A percentile compares a stretch with the other conserved stretches of the same genome.
These are phyloP conservation scores for Vulpes ferrilata DNA, from an alignment of 2,113 vertebrate genomes.

Conservation along the genomic window DNA sequence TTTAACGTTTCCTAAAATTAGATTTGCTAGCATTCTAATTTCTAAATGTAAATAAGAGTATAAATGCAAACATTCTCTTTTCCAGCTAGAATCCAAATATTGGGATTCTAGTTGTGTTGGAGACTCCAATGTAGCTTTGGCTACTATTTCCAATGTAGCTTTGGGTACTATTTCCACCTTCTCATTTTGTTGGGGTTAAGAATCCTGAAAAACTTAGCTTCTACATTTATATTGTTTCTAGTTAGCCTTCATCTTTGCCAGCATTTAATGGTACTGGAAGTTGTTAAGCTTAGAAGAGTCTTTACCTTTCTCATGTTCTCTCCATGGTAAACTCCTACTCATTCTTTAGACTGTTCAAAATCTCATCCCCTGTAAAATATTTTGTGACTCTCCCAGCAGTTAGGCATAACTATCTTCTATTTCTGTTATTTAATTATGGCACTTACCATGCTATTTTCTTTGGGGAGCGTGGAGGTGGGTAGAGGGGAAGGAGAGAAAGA, in stretches of 20 bases:
- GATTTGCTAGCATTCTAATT: conserved; percentile 40
- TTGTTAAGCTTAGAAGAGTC: conserved; percentile 4
- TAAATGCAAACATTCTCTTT: conserved; percentile 48
- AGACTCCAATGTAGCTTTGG: background rate
- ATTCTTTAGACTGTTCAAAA: conserved; percentile 6
- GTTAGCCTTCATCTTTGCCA: background rate
- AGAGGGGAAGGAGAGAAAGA: background rate
- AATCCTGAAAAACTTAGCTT: background rate
- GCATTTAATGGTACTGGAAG: background rate
- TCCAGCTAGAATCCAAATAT: conserved; percentile 2
- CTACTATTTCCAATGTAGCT: background rate
- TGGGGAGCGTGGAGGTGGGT: background rate
- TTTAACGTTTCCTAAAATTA: background rate
- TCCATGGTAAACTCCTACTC: background rate
- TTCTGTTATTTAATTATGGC: background rate
- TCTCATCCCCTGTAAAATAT: conserved; percentile 28
- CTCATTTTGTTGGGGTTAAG: background rate
- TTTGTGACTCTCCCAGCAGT: conserved; percentile 15
- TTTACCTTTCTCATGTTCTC: conserved; percentile 18
- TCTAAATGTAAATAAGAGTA: conserved; percentile 13
- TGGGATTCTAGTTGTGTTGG: background rate
- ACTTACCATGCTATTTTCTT: background rate
- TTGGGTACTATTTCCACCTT: conserved; percentile 17
- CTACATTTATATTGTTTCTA: background rate
- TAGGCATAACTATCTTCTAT: background rate